phyloP scores from a whole-genome alignment of 2,113 vertebrate genomes.

The Phocoena sinus region DNA sequence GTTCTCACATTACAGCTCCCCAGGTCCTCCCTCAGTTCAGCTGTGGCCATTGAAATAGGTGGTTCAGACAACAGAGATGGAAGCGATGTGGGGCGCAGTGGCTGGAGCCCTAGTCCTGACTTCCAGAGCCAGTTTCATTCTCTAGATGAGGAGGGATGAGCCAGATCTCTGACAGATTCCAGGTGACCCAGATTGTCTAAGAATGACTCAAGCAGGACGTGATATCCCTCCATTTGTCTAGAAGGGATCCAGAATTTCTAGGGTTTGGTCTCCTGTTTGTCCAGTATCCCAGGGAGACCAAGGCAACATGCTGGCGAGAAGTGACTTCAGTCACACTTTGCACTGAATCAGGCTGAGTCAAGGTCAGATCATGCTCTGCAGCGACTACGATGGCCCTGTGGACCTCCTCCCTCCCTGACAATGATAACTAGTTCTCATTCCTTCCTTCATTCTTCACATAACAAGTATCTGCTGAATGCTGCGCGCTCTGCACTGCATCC shows the following conservation, averaged over 20 bases:
- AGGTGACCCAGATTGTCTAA: background rate
- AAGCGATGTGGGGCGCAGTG: background rate
- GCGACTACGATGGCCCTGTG: background rate
- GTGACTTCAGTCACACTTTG: slow-evolving; percentile 24
- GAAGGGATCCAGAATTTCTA: background rate
- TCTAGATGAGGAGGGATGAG: background rate
- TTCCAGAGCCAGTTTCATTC: background rate
- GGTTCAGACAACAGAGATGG: background rate
- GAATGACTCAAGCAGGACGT: background rate
- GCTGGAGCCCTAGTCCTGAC: background rate
- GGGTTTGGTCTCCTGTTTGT: background rate
- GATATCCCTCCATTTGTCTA: background rate
- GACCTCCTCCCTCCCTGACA: slow-evolving; percentile 20
- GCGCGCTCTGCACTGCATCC: background rate
- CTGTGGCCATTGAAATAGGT: fast-evolving
- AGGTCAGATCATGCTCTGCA: background rate
- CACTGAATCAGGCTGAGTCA: slow-evolving; percentile 55
- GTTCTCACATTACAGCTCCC: background rate
- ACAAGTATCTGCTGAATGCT: slow-evolving; percentile 24
- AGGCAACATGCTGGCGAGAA: background rate
- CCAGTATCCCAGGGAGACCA: background rate
- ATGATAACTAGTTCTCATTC: background rate
- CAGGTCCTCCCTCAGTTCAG: too few species aligned
- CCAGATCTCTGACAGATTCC: background rate
- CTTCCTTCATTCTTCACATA: background rate